phyloP scores from a whole-genome alignment of 2,113 vertebrate genomes.

The Calidris pygmaea region DNA sequence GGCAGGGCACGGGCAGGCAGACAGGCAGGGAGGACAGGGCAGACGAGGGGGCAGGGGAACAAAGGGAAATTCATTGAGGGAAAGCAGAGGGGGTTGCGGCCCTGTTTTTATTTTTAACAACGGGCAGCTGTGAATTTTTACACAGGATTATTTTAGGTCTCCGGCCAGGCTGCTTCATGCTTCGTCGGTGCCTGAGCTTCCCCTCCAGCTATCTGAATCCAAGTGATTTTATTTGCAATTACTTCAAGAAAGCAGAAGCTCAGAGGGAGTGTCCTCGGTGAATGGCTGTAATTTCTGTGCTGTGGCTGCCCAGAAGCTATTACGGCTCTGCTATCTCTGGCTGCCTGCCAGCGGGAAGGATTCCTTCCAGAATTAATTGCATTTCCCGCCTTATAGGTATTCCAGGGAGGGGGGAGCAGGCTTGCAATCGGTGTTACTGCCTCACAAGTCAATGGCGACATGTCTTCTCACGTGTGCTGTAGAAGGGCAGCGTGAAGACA shows the following conservation, averaged over 20 bases:
- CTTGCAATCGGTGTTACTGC: background rate
- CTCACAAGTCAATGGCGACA: background rate
- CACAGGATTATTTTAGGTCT: background rate
- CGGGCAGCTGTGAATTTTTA: constrained; percentile 17
- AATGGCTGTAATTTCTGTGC: constrained; percentile 43
- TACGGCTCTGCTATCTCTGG: constrained; percentile 18
- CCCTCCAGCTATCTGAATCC: constrained; percentile 40
- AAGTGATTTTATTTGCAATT: constrained; percentile 55
- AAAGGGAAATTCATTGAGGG: constrained; percentile 4
- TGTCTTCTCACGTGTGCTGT: background rate
- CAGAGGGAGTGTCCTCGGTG: constrained; percentile 39
- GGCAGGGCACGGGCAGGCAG: background rate
- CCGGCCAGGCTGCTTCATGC: constrained; percentile 17
- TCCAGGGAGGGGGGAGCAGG: background rate
- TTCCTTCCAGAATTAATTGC: constrained; percentile 55
- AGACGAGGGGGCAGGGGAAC: background rate
- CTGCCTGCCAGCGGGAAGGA: constrained; percentile 32
- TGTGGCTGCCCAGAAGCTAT: constrained; percentile 40
- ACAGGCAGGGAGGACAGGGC: background rate
- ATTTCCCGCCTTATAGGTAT: constrained; percentile 28
- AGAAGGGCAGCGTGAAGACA: background rate
- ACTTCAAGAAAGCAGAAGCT: constrained; percentile 48
- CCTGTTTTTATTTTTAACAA: constrained; percentile 50
- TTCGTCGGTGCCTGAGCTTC: background rate
- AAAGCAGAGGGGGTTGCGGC: background rate